Evolutionary conservation across 2,113 vertebrate species (phyloP).

Genomic region (Colius striatus): DNA sequence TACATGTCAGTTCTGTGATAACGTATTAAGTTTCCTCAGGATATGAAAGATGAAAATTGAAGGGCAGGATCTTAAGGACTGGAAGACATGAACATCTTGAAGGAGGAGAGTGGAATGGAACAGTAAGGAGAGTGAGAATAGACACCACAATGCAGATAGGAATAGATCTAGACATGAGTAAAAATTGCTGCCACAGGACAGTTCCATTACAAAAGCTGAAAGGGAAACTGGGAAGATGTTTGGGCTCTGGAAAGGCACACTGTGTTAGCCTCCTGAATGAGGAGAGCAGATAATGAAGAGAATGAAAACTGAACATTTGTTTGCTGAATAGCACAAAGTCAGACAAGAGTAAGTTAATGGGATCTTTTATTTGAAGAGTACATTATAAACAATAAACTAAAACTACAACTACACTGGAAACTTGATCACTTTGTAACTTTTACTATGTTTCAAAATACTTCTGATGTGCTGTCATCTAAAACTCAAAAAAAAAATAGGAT

Average conservation of each 20-base stretch:
- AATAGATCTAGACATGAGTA: not conserved
- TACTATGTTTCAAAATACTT: not conserved
- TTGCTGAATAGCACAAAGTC: not conserved
- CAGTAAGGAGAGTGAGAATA: not conserved
- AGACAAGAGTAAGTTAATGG: not conserved
- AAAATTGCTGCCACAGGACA: not conserved
- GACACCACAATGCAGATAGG: not conserved
- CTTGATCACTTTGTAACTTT: not conserved
- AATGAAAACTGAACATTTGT: not conserved
- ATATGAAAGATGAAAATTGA: not conserved
- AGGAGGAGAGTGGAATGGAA: not conserved
- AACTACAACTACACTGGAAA: not conserved
- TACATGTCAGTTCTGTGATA: not conserved
- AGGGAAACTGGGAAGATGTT: not conserved
- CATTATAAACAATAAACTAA: not conserved
- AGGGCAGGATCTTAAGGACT: not conserved
- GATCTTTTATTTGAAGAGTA: not conserved
- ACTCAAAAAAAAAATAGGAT: not conserved
- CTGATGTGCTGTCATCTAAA: not conserved
- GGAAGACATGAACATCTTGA: not conserved
- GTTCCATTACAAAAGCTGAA: not conserved
- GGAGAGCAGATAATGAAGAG: not conserved
- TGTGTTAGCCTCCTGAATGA: not conserved
- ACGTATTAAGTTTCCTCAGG: not conserved
- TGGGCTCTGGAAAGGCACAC: not conserved